phyloP scores from a whole-genome alignment of 2,113 vertebrate species.

The Taurulus bubalis region DNA sequence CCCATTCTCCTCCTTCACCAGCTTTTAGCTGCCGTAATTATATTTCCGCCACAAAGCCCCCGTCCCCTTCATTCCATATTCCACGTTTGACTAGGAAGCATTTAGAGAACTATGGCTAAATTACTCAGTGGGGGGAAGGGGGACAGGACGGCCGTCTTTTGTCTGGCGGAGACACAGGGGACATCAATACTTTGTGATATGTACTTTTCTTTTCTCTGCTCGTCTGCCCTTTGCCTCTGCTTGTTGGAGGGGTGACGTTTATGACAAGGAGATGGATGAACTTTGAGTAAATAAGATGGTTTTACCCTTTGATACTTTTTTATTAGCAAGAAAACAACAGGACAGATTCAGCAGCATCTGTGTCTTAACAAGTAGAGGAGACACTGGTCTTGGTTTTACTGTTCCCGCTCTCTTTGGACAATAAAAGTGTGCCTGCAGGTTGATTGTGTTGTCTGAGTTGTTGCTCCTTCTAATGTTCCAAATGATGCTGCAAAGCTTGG shows the following conservation, averaged over 20 bases:
- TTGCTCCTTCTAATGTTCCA: not conserved
- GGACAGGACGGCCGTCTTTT: conserved; percentile 77
- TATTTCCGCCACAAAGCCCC: conserved; percentile 98
- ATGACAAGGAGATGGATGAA: conserved; percentile 78
- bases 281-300: conserved; percentile 49
- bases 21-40: conserved; percentile 96
- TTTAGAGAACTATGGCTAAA: conserved; percentile 89
- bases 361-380: not conserved
- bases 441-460: not conserved
- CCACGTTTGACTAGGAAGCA: conserved; percentile 97
- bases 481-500: not conserved
- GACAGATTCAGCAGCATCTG: not conserved
- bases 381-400: not conserved
- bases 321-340: not conserved
- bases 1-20: conserved; percentile 92
- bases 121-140: conserved; percentile 86
- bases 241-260: conserved; percentile 74
- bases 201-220: conserved; percentile 94
- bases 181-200: conserved; percentile 79
- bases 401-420: not conserved
- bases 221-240: conserved; percentile 90
- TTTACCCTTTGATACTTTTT: not conserved
- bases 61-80: conserved; percentile 94
- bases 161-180: conserved; percentile 72
- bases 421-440: not conserved